Conservation (phyloP, 37 sponge, comb jelly and placozoan species). For the Beroe forskalii region DNA sequence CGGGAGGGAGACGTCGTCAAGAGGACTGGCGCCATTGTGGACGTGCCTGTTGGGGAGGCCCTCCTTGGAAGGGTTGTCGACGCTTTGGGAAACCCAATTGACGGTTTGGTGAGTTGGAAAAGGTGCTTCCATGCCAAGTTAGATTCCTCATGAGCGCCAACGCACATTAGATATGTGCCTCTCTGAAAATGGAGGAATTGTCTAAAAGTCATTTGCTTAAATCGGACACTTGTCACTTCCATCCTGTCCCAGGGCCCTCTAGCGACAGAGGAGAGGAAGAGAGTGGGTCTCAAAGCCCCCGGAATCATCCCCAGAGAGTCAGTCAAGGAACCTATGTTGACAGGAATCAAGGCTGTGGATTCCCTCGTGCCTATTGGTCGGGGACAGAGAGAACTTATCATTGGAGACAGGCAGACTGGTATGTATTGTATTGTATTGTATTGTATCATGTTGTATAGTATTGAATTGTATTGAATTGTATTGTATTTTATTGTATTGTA, state of each 20-base stretch:
- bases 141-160: too few relatives aligned
- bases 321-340: slow-evolving; percentile 96
- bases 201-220: too few relatives aligned
- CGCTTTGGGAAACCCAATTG: slow-evolving; percentile 95
- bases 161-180: too few relatives aligned
- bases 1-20: slow-evolving; percentile 97
- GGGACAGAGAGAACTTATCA: slow-evolving; percentile 97
- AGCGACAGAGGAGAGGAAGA: slow-evolving; percentile 67
- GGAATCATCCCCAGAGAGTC: slow-evolving; percentile 97
- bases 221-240: too few relatives aligned
- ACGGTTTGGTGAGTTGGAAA: slow-evolving; percentile 84
- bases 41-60: slow-evolving; percentile 89
- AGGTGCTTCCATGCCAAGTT: too few relatives aligned
- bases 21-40: slow-evolving; percentile 98
- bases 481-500: too few relatives aligned
- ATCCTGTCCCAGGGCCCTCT: slow-evolving; percentile 81
- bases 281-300: slow-evolving; percentile 98
- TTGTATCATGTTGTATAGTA: not conserved
- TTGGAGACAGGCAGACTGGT: slow-evolving; percentile 99
- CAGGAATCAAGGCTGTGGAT: slow-evolving; percentile 98
- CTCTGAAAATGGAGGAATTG: too few relatives aligned
- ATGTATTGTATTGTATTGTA: not conserved
- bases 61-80: slow-evolving; percentile 95
- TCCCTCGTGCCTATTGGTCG: slow-evolving; percentile 97
- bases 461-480: not conserved